A percentile compares a stretch with the other conserved stretches of the same genome.
These are phyloP conservation scores for Amblyjoppa fuscipennis DNA, from an alignment of 2,888 invertebrate genomes.

Conservation along the genomic window DNA sequence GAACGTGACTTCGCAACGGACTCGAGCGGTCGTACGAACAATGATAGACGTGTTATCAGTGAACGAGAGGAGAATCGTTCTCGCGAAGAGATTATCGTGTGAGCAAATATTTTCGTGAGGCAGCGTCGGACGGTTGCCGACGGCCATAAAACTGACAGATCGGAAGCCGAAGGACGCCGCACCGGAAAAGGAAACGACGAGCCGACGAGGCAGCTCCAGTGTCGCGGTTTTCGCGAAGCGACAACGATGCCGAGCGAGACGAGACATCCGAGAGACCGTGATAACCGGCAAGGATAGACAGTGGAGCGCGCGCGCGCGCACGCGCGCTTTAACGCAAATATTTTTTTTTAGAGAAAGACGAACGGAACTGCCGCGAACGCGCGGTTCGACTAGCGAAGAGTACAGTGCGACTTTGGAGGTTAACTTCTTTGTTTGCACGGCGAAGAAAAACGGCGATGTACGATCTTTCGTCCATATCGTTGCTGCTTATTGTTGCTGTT, in stretches of 20 bases:
- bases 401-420: conserved; percentile 37
- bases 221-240: neutral
- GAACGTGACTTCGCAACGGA: neutral
- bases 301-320: neutral
- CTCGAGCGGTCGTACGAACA: neutral
- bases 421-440: conserved; percentile 14
- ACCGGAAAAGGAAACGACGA: conserved; percentile 39
- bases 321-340: no score
- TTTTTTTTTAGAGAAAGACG: neutral
- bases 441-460: neutral
- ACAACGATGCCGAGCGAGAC: neutral
- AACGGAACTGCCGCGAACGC: neutral
- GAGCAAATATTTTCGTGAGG: conserved; percentile 22
- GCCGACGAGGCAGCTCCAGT: neutral
- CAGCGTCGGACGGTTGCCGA: neutral
- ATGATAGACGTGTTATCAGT: neutral
- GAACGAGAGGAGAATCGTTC: neutral
- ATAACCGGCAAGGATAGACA: neutral
- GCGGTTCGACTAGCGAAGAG: neutral
- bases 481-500: conserved; percentile 35
- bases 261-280: conserved; percentile 25
- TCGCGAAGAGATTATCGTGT: neutral
- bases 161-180: conserved; percentile 62
- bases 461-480: conserved; percentile 5
- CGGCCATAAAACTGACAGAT: conserved; percentile 3